Conservation (phyloP, 2,797 vertebrate species). For the Pygocentrus nattereri region DNA sequence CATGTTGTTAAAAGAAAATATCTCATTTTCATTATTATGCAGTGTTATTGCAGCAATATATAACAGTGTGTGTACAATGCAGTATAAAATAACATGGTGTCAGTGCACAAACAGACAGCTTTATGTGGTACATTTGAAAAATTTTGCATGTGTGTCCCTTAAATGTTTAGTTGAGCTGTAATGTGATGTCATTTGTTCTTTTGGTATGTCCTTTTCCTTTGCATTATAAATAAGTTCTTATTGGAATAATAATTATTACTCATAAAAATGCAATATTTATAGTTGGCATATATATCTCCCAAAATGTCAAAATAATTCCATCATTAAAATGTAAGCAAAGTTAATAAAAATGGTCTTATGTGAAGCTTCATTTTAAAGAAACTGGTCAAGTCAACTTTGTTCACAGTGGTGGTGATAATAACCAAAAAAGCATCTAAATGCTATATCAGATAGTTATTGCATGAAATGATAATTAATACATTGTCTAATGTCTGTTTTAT, state of each 20-base stretch:
- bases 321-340: neutral
- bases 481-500: too few relatives aligned
- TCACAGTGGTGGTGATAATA: neutral
- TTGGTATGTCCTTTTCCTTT: too few relatives aligned
- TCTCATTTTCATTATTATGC: neutral
- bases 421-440: neutral
- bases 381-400: neutral
- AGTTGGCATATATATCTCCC: neutral
- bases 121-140: neutral
- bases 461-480: too few relatives aligned
- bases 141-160: neutral
- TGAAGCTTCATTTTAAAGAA: neutral
- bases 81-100: conserved; percentile 59
- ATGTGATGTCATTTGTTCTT: neutral
- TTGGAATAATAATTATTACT: too few relatives aligned
- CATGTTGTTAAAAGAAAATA: neutral
- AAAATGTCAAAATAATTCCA: too few relatives aligned
- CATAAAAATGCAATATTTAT: too few relatives aligned
- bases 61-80: neutral
- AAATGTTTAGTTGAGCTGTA: conserved; percentile 15
- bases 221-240: too few relatives aligned
- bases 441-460: neutral
- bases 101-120: conserved; percentile 65
- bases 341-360: neutral
- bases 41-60: too few relatives aligned